Conservation (phyloP, 2,797 vertebrate genomes). For the Eutrigla gurnardus region DNA sequence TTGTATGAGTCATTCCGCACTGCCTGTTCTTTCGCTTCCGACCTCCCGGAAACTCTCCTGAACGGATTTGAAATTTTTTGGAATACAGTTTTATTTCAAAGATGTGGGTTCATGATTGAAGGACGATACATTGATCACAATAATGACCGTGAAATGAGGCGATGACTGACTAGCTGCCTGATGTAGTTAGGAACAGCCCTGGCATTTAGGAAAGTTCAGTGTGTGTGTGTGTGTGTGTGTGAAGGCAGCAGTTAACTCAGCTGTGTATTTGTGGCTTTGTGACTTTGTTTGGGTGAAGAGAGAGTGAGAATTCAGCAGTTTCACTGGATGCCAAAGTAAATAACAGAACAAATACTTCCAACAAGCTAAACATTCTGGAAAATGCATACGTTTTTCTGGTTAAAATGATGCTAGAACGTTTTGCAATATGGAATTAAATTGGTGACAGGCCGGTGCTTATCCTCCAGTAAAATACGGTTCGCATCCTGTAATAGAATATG, state of each 20-base stretch:
- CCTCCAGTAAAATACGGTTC: not conserved
- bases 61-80: constrained; percentile 29
- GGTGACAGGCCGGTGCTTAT: not conserved
- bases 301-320: not conserved
- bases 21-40: constrained; percentile 49
- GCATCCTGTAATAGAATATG: constrained; percentile 18
- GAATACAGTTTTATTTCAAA: constrained; percentile 3
- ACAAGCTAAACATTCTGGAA: constrained; percentile 1
- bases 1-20: constrained; percentile 66
- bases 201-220: not conserved
- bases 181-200: not conserved
- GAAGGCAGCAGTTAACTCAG: not conserved
- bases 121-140: constrained; percentile 6
- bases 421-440: constrained; percentile 19
- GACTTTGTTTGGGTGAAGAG: not conserved
- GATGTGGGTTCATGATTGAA: constrained; percentile 3
- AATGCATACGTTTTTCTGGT: not conserved
- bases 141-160: constrained; percentile 23
- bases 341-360: not conserved
- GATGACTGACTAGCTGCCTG: constrained; percentile 3
- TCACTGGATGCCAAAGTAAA: not conserved
- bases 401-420: not conserved
- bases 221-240: not conserved
- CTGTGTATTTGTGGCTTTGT: not conserved
- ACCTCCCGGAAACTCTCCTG: constrained; percentile 42